Base-by-base conservation (phyloP, 2,797 vertebrate genomes). In the Sebastes umbrosus region DNA sequence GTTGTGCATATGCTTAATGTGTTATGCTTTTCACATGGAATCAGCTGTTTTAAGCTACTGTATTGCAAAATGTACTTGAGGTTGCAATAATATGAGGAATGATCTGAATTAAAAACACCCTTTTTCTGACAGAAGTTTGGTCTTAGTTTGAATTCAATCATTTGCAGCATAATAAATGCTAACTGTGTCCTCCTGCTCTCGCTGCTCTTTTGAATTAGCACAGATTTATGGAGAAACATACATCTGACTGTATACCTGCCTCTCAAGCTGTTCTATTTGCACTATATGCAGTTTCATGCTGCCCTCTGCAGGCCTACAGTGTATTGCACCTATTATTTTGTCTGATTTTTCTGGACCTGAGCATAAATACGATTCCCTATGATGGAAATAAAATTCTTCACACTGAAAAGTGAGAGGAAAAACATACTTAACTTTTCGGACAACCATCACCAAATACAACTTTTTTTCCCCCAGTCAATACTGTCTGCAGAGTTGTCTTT, bases 11-110 rank as follows among this genome's bases (percentile, higher is more conserved):
- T 86, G 79, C 86, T 80, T 85, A 64, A 84, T 75, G 87, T 93
- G 75, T 89, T 90, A 84, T 88, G 88, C 90, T 92, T 89, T 93
- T 91, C 84, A 91, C 90, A 89, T 84, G 89, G 91, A 94, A 93
- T 93, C 78, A 87, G 89, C 86, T 93, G 79, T 89, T 87, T 50
- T 86, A 90, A 92, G 92, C 90, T 93, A 87, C 79, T 83, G 84
- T 90, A 68, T 87, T 81, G 80, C 84, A 83, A 85, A 83, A 86
- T 89, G 83, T 90, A 87, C 84, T 92, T 79, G 77, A 88, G 86
- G 93, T 90, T 92, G 87, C 87, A 91, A 91, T 91, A 84, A 90
- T 90, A 91, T 65, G 75, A 88, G 73, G 79, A 94, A 84, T 86
- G 63, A 88, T 84, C 69, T 83, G 68, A 91, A 93, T 92, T 88